Percentiles rank a stretch among this genome's conserved stretches.
phyloP scores from a whole-genome alignment of 2,888 invertebrate genomes.

The Cantharis rustica region DNA sequence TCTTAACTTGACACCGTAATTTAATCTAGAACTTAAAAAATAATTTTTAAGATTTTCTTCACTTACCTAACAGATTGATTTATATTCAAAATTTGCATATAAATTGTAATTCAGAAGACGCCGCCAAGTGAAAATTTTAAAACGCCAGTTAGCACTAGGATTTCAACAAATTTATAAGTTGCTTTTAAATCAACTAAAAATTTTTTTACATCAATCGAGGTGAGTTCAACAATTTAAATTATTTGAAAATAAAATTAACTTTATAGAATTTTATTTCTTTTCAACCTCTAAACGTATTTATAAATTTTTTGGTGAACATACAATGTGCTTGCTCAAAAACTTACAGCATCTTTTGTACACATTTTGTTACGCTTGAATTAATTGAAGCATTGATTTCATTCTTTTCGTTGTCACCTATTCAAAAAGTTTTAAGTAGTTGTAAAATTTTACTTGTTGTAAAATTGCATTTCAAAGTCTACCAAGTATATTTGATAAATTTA shows the following conservation, averaged over 20 bases:
- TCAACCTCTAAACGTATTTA: background rate
- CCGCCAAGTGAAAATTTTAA: background rate
- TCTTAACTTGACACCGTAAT: background rate
- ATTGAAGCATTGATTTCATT: conserved; percentile 4
- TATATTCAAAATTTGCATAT: background rate
- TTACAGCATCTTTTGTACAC: background rate
- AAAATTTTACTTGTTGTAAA: background rate
- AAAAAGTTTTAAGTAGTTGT: background rate
- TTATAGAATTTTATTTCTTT: background rate
- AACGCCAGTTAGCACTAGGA: background rate
- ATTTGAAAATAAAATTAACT: background rate
- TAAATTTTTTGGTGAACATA: background rate
- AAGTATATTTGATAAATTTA: background rate
- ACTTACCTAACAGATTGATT: background rate
- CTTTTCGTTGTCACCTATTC: conserved; percentile 8
- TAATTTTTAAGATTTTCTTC: background rate
- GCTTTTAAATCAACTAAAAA: background rate
- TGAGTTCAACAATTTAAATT: background rate
- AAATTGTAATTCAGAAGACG: background rate
- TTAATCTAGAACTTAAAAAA: background rate
- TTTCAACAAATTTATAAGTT: background rate
- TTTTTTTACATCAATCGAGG: background rate
- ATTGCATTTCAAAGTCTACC: background rate
- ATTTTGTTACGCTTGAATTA: conserved; percentile 10
- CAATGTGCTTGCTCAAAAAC: background rate